Conservation (phyloP, 2,113 vertebrate species). For the Pagrus major region DNA sequence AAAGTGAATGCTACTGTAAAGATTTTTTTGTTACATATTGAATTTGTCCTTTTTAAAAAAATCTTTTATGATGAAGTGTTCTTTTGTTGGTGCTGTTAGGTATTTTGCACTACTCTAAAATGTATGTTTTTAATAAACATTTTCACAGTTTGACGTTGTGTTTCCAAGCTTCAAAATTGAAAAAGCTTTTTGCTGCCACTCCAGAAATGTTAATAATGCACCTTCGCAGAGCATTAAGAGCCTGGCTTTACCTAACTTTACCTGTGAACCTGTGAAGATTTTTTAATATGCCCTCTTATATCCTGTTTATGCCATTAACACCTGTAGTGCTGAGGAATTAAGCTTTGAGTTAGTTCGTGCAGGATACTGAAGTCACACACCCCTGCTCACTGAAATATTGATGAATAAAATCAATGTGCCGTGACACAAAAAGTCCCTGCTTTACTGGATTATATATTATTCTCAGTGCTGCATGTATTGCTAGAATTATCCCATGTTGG, state of each 20-base stretch:
- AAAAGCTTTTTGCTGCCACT: neutral
- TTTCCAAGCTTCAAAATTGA: neutral
- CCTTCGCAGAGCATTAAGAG: neutral
- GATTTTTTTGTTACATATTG: neutral
- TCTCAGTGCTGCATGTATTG: neutral
- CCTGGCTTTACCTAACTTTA: neutral
- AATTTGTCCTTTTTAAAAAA: neutral
- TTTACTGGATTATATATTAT: neutral
- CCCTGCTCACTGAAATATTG: no score
- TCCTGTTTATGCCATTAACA: neutral
- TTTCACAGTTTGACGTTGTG: neutral
- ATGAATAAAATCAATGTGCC: neutral
- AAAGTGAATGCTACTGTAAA: neutral
- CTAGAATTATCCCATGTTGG: neutral
- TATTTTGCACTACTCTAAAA: neutral
- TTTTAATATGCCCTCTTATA: neutral
- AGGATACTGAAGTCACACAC: no score
- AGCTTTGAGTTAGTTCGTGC: no score
- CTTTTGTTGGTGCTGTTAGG: neutral
- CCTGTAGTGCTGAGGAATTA: neutral
- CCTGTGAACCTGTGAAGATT: neutral
- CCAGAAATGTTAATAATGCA: neutral
- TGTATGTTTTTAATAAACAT: constrained; percentile 6
- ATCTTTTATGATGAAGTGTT: neutral
- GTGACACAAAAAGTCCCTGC: neutral